Base-by-base conservation (phyloP, 2,113 vertebrate species). In the Upupa epops region DNA sequence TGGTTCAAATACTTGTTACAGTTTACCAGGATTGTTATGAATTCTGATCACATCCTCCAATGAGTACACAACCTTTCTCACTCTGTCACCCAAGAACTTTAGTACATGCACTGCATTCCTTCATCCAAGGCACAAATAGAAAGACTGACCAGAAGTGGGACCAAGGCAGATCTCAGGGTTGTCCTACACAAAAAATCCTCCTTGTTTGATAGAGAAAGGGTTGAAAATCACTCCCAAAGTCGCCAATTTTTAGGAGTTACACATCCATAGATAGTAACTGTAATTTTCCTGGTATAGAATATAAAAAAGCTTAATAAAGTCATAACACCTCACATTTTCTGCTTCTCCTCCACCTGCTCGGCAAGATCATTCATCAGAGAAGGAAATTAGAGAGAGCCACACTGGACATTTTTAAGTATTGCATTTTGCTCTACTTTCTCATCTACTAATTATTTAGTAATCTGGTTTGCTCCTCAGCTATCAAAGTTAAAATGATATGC, bases 41-140 rank as follows among this genome's bases (percentile, higher is more conserved):
- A 95, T 94, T 83, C 76, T 69, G 64, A 86, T 86, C 37, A 0
- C 1, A 45, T 54, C 15, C 40, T 82, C 61, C 52, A n/a, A 59
- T 31, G 42, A 3, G 28, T 34, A 42, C 13, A 34, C 14, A 83
- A 17, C 25, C 4, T 24, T 71, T 64, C 54, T 60, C 46, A 69
- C 14, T 13, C n/a, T 69, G n/a, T 70, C 63, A 49, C 7, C 66
- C 32, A 75, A 28, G 18, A 77, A 8, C 45, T 45, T 83, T 42
- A 48, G 7, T 31, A 5, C 0, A 0, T 36, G 29, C 46, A 13
- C 12, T 75, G 59, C 1, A 2, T 65, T 89, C 49, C 46, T 48
- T 78, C 58, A 61, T 36, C 22, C 42, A 55, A 16, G 3, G 7
- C 55, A 86, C 36, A 65, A 37, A 72, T 42, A 26, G 24, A 78